Evolutionary conservation across 2,888 invertebrate genomes (phyloP).

Genomic region (Gymnoscelis rufifasciata): DNA sequence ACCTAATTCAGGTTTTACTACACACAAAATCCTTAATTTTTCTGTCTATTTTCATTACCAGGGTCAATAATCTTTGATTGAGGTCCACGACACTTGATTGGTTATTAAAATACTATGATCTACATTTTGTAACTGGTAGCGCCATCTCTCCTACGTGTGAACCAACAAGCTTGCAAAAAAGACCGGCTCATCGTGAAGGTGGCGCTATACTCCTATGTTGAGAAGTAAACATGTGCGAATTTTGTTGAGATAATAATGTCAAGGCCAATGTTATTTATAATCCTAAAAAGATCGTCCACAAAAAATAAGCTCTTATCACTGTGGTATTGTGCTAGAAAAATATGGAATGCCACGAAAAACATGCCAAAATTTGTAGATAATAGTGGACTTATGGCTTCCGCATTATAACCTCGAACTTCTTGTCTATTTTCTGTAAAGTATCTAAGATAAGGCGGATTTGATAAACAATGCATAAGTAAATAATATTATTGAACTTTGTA

Average conservation of each 20-base stretch:
- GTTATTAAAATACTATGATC: neutral
- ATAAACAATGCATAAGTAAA: too few relatives aligned
- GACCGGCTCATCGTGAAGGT: slow-evolving; percentile 31
- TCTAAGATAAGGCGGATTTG: too few relatives aligned
- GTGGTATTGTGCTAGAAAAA: neutral
- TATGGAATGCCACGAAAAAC: neutral
- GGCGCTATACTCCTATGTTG: slow-evolving; percentile 36
- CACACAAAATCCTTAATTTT: too few relatives aligned
- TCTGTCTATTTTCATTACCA: neutral
- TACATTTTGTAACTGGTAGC: slow-evolving; percentile 30
- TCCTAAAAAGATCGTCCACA: neutral
- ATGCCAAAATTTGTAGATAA: neutral
- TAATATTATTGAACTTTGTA: too few relatives aligned
- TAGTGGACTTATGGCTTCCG: slow-evolving; percentile 40
- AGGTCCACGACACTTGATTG: too few relatives aligned
- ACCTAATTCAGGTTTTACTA: too few relatives aligned
- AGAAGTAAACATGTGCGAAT: slow-evolving; percentile 51
- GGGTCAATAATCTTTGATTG: slow-evolving; percentile 10
- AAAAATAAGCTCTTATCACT: slow-evolving; percentile 6
- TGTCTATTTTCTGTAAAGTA: slow-evolving; percentile 12
- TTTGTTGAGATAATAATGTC: slow-evolving; percentile 66
- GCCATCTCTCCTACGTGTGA: slow-evolving; percentile 46
- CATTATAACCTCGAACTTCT: slow-evolving; percentile 56
- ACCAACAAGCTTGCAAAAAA: slow-evolving; percentile 21
- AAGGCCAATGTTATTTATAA: slow-evolving; percentile 56